Conservation (phyloP, 2,888 invertebrate species). For the Acanthosepion pharaonis region DNA sequence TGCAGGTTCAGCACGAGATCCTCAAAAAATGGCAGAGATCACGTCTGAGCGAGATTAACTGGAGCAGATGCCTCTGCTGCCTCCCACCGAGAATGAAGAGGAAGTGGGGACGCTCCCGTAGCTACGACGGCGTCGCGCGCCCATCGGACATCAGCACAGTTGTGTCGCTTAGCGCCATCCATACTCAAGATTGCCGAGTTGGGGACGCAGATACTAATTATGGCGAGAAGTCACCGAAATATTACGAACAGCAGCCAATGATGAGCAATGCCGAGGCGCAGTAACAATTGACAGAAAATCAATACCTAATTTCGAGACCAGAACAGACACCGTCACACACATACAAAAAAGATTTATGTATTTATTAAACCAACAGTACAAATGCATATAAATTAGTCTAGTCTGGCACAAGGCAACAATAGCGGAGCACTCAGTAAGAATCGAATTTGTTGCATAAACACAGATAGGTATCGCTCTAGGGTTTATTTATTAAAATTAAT, state of each 20-base stretch:
- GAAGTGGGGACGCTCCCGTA: conserved; percentile 36
- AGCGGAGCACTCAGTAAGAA: neutral
- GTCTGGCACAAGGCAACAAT: neutral
- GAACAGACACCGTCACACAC: neutral
- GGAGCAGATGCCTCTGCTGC: conserved; percentile 25
- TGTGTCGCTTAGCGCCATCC: conserved; percentile 36
- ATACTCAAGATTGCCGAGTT: conserved; percentile 37
- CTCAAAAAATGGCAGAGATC: conserved; percentile 43
- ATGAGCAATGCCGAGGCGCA: neutral
- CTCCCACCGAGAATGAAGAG: neutral
- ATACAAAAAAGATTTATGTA: neutral
- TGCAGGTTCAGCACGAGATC: conserved; percentile 43
- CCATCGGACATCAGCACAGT: conserved; percentile 44
- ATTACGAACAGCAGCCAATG: conserved; percentile 23
- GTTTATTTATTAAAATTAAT: too few species aligned
- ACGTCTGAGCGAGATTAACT: conserved; percentile 41
- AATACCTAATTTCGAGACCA: neutral
- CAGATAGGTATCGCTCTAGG: too few species aligned
- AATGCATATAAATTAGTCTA: neutral
- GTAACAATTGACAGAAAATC: neutral
- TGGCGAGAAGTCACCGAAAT: neutral
- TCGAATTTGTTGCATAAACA: neutral
- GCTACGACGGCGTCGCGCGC: neutral
- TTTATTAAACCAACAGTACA: neutral
- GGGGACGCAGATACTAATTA: neutral